These are phyloP conservation scores for Polydrusus tereticollis DNA, from an alignment of 2,888 invertebrate genomes.

Conservation along the genomic window DNA sequence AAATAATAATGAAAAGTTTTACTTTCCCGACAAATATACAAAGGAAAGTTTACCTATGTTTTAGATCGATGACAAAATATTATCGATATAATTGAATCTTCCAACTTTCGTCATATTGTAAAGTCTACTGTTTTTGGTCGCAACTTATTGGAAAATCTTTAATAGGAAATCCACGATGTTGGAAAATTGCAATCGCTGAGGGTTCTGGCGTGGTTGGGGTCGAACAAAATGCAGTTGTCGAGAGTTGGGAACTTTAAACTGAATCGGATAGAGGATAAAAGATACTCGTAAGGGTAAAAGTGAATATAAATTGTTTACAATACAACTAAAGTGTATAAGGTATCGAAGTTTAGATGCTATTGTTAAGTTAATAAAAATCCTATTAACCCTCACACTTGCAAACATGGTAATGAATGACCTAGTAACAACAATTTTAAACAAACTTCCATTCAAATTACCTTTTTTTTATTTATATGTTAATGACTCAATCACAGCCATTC, in stretches of 20 bases:
- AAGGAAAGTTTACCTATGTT: too few relatives aligned
- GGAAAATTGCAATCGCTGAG: conserved; percentile 30
- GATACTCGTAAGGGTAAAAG: background rate
- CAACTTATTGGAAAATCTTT: conserved; percentile 45
- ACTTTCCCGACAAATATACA: too few relatives aligned
- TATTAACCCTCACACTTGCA: too few relatives aligned
- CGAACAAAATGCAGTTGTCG: conserved; percentile 15
- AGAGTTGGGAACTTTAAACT: background rate
- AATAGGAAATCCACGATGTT: conserved; percentile 42
- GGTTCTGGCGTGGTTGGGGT: background rate
- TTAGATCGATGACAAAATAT: background rate
- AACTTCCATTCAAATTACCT: too few relatives aligned
- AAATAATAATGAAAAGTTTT: too few relatives aligned
- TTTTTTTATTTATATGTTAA: too few relatives aligned
- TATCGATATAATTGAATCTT: background rate
- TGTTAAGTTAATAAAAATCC: too few relatives aligned
- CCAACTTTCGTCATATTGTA: conserved; percentile 15
- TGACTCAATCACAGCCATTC: too few relatives aligned
- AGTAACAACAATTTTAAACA: too few relatives aligned
- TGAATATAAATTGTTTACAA: background rate
- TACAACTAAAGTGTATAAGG: background rate
- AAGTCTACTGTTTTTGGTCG: conserved; percentile 27
- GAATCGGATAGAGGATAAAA: background rate
- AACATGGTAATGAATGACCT: too few relatives aligned
- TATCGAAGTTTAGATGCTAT: too few relatives aligned